A percentile compares a stretch with the other conserved stretches of the same genome.
These are phyloP conservation scores for Anas capensis DNA, from an alignment of 2,797 vertebrate species.

Conservation along the genomic window DNA sequence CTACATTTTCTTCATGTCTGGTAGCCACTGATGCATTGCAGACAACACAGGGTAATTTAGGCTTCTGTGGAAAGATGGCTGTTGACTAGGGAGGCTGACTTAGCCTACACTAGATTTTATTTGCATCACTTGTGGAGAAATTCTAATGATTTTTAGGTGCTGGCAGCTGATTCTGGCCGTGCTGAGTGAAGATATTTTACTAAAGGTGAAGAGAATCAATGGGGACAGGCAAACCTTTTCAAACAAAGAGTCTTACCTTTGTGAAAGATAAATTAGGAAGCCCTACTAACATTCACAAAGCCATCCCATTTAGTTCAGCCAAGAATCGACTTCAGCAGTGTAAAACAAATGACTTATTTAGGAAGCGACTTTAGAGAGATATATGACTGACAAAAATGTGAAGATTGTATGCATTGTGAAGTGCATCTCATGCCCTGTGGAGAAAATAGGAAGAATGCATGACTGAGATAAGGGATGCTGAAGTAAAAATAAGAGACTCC, in stretches of 20 bases:
- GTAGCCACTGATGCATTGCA: not conserved
- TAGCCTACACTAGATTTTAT: not conserved
- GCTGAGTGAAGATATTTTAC: not conserved
- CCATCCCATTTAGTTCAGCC: not conserved
- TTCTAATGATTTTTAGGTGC: not conserved
- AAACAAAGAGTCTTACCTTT: not conserved
- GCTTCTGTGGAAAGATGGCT: not conserved
- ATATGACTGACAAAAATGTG: not conserved
- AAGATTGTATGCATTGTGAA: not conserved
- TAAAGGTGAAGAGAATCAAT: not conserved
- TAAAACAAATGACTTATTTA: not conserved
- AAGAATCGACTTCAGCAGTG: not conserved
- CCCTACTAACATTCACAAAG: not conserved
- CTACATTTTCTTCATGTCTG: not conserved
- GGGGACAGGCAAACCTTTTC: not conserved
- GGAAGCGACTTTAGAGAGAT: not conserved
- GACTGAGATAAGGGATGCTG: not conserved
- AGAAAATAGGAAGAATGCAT: not conserved
- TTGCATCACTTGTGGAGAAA: not conserved
- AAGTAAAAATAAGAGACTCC: not conserved
- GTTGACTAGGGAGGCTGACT: not conserved
- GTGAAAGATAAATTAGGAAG: not conserved
- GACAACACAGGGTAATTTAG: not conserved
- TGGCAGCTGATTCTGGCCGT: not conserved
- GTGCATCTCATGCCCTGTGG: not conserved